Conservation (phyloP, 2,113 vertebrate species). For the Hemibagrus wyckioides region DNA sequence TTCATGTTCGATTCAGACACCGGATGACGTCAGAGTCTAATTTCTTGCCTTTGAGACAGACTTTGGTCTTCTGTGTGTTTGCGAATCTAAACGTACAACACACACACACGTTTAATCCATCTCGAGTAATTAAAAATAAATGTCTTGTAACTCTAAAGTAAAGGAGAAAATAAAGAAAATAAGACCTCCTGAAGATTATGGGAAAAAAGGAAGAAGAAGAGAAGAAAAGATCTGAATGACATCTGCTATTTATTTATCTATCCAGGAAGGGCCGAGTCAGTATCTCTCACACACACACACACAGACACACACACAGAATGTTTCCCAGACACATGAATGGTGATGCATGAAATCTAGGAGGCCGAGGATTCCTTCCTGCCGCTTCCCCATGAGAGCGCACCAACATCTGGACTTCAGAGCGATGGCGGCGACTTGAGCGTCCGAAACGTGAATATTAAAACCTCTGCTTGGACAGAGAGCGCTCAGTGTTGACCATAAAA, state of each 20-base stretch:
- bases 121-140: slow-evolving; percentile 55
- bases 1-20: neutral
- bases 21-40: too few species aligned
- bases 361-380: slow-evolving; percentile 44
- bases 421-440: neutral
- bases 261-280: slow-evolving; percentile 30
- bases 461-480: neutral
- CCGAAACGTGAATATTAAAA: neutral
- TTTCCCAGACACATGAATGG: slow-evolving; percentile 53
- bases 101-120: too few species aligned
- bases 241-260: slow-evolving; percentile 55
- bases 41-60: neutral
- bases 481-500: neutral
- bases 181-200: neutral
- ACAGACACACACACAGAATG: slow-evolving; percentile 30
- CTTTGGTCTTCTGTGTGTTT: neutral
- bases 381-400: slow-evolving; percentile 23
- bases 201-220: neutral
- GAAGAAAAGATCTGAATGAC: slow-evolving; percentile 35
- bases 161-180: neutral
- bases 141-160: slow-evolving; percentile 57
- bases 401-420: slow-evolving; percentile 50
- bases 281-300: slow-evolving; percentile 23
- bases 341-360: slow-evolving; percentile 52
- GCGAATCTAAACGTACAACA: too few species aligned